Base-by-base conservation (phyloP, 2,113 vertebrate species). In the Mungos mungo region DNA sequence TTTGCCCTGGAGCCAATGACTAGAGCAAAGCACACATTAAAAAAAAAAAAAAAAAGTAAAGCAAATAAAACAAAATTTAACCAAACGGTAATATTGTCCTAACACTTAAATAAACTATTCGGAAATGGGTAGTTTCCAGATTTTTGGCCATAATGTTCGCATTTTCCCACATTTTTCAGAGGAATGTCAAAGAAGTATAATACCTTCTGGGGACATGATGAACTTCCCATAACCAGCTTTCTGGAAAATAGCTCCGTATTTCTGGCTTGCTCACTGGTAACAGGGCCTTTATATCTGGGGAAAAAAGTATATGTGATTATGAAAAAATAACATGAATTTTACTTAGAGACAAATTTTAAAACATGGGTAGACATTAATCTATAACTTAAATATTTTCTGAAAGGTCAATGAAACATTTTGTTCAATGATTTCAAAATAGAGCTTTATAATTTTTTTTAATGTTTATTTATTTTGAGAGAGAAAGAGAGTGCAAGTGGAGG, bases 171-270 rank as follows among this genome's bases (percentile, higher is more conserved):
- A 88, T 96, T 68, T 60, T 88, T 25, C 47, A 74, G 82, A 94
- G 29, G 7, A 95, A 80, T 47, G 45, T 96, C 10, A 82, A 79
- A 90, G 85, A 93, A 86, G 21, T 87, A 69, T 0, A 71, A 50
- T 98, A 99, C 99, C 99, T 98, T 95, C 82, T 27, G 29, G 97
- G 71, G 68, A 99, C 96, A 60, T 89, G 97, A 60, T 99, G 99
- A 95, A 99, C 99, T 98, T 99, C 99, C 99, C 99, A 99, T 33
- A 99, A 95, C 99, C 99, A 99, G 92, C 99, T 99, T 97, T 99
- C 99, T 47, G 99, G 99, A 93, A 99, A 99, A 98, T 98, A 99
- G 97, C 99, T 99, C 38, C 99, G 99, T 89, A 99, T 98, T 93
- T 99, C 97, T 72, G 98, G 97, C 1, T 99, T 98, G 18, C 90